Conservation (phyloP, 2,797 vertebrate genomes). For the Diglossa cyanea region DNA sequence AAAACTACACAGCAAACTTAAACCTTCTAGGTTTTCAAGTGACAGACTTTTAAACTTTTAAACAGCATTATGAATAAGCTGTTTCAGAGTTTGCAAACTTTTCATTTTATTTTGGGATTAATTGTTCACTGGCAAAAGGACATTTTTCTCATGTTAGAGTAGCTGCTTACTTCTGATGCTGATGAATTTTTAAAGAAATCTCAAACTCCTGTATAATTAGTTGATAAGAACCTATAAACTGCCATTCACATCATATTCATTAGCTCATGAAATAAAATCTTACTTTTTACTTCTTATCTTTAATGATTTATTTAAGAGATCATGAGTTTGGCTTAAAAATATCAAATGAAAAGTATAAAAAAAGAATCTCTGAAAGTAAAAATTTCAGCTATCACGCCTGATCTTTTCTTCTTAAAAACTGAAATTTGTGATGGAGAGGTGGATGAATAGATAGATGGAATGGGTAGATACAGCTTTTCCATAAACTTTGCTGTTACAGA, state of each 20-base stretch:
- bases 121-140: constrained; percentile 17
- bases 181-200: neutral
- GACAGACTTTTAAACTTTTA: neutral
- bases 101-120: constrained; percentile 20
- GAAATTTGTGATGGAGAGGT: neutral
- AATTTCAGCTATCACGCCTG: neutral
- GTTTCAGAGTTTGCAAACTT: neutral
- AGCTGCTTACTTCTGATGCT: neutral
- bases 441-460: neutral
- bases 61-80: neutral
- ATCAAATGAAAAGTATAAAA: neutral
- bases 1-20: neutral
- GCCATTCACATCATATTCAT: neutral
- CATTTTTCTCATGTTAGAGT: constrained; percentile 12
- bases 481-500: neutral
- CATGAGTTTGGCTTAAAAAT: neutral
- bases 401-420: neutral
- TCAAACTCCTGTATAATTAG: neutral
- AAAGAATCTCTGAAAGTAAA: neutral
- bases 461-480: neutral
- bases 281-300: neutral
- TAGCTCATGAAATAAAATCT: neutral
- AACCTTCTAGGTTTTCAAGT: neutral
- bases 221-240: neutral
- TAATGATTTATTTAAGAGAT: neutral